These are phyloP conservation scores for Odocoileus virginianus DNA, from an alignment of 2,113 vertebrate genomes.

Conservation along the genomic window DNA sequence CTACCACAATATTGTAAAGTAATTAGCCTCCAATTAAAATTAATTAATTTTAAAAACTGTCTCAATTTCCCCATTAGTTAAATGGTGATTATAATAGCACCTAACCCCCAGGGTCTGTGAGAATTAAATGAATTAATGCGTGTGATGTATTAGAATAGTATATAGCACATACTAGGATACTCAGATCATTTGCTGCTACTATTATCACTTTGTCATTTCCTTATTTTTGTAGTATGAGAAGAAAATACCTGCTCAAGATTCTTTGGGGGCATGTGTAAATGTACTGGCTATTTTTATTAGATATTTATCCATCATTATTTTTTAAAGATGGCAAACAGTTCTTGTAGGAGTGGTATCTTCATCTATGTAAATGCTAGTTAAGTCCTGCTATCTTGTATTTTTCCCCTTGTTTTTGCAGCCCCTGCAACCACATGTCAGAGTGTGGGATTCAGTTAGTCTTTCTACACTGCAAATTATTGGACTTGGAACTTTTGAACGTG, in stretches of 20 bases:
- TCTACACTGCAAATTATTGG: conserved; percentile 91
- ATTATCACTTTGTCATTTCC: background rate
- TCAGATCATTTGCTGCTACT: background rate
- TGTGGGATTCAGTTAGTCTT: conserved; percentile 97
- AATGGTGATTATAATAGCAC: background rate
- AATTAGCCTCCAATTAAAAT: background rate
- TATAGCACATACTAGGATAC: background rate
- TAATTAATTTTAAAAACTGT: background rate
- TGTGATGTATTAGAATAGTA: background rate
- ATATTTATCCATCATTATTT: background rate
- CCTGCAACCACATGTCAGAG: conserved; percentile 93
- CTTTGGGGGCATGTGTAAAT: background rate
- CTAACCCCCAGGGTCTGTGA: background rate
- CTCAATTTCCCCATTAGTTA: background rate
- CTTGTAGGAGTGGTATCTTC: background rate
- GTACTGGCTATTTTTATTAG: background rate
- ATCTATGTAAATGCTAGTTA: background rate
- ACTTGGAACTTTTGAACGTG: conserved; percentile 94
- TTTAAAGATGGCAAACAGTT: background rate
- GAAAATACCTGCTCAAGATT: background rate
- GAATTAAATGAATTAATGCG: background rate
- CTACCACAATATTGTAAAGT: background rate
- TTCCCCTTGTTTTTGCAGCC: conserved; percentile 80
- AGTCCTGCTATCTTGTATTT: background rate
- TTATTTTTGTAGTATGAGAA: background rate